phyloP scores from a whole-genome alignment of 2,113 vertebrate species.

The Vidua chalybeata region DNA sequence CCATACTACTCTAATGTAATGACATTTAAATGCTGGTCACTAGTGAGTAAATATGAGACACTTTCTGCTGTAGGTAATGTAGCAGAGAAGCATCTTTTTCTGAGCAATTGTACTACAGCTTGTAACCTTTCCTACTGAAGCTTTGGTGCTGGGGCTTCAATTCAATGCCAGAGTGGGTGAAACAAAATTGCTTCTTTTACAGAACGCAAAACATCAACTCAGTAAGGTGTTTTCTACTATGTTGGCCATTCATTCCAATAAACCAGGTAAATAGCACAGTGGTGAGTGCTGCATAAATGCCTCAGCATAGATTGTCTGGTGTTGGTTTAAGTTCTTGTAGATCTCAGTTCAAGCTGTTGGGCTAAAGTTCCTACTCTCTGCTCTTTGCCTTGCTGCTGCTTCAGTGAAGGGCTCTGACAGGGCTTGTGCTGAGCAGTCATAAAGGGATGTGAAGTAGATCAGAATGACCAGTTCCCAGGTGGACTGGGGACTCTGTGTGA shows the following conservation, averaged over 20 bases:
- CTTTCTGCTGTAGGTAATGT: background rate
- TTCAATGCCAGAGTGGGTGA: background rate
- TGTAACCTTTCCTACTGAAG: background rate
- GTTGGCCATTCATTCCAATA: slow-evolving; percentile 93
- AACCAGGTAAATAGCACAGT: slow-evolving; percentile 83
- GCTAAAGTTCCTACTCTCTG: background rate
- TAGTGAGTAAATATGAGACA: background rate
- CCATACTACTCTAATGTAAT: background rate
- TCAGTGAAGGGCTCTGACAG: background rate
- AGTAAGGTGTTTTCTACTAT: slow-evolving; percentile 91
- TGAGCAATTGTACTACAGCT: background rate
- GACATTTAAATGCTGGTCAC: background rate
- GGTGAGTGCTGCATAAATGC: background rate
- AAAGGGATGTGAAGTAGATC: background rate
- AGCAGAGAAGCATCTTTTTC: background rate
- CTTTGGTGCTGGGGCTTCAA: background rate
- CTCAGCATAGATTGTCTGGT: background rate
- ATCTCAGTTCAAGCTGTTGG: background rate
- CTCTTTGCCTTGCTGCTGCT: background rate
- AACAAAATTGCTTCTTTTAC: slow-evolving; percentile 14
- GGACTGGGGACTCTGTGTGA: background rate
- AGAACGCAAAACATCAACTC: slow-evolving; percentile 85
- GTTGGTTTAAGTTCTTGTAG: background rate
- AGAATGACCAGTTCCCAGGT: background rate
- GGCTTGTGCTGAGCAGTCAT: background rate